phyloP scores from a whole-genome alignment of 2,888 invertebrate genomes.

The Chymomyza procnemis region DNA sequence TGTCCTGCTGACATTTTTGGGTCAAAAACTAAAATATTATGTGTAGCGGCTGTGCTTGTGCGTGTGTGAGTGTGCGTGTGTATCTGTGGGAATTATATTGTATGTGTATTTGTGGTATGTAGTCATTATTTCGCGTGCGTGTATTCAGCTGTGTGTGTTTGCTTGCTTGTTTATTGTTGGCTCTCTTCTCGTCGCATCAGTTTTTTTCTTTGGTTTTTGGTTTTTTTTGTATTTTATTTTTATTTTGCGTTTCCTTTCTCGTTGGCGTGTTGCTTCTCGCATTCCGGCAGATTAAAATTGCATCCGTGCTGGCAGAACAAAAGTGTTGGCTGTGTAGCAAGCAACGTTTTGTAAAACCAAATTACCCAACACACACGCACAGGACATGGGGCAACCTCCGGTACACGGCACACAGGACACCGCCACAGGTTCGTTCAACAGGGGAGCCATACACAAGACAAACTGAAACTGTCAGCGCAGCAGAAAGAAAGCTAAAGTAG shows the following conservation, averaged over 20 bases:
- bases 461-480: slow-evolving; percentile 20
- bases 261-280: slow-evolving; percentile 26
- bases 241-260: slow-evolving; percentile 24
- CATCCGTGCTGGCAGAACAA: slow-evolving; percentile 65
- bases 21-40: slow-evolving; percentile 73
- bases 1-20: slow-evolving; percentile 73
- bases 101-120: slow-evolving; percentile 5
- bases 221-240: slow-evolving; percentile 55
- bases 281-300: slow-evolving; percentile 70
- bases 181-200: slow-evolving; percentile 18
- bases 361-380: slow-evolving; percentile 43
- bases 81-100: neutral
- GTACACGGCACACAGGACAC: neutral
- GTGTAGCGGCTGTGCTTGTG: slow-evolving; percentile 22
- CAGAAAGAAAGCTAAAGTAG: slow-evolving; percentile 14
- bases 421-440: slow-evolving; percentile 7
- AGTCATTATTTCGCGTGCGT: slow-evolving; percentile 4
- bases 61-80: neutral
- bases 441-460: neutral
- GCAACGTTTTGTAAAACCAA: slow-evolving; percentile 43
- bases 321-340: slow-evolving; percentile 51
- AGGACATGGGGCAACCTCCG: too few species aligned
- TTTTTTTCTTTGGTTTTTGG: slow-evolving; percentile 35
- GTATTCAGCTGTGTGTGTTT: slow-evolving; percentile 5
- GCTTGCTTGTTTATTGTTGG: slow-evolving; percentile 26